Conservation (phyloP, 2,888 invertebrate species). For the Eupithecia tripunctaria region DNA sequence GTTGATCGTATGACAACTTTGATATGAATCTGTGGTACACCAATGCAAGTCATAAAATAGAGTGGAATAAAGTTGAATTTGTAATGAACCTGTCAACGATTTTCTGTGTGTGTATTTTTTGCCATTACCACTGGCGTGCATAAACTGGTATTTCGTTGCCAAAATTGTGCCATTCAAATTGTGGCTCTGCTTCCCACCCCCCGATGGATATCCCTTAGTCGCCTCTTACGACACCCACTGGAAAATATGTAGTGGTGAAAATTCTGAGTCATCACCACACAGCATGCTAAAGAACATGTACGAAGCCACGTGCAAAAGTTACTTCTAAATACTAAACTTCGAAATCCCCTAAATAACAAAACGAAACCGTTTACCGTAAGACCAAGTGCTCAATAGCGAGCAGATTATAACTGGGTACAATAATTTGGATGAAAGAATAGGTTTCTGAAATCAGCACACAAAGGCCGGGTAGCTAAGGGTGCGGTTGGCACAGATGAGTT, state of each 20-base stretch:
- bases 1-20: slow-evolving; percentile 14
- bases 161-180: too few relatives aligned
- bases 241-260: too few relatives aligned
- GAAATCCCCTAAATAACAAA: slow-evolving; percentile 7
- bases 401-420: slow-evolving; percentile 38
- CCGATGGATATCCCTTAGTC: too few relatives aligned
- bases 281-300: neutral
- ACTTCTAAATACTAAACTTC: neutral
- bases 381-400: slow-evolving; percentile 18
- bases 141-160: too few relatives aligned
- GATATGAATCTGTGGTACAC: slow-evolving; percentile 10
- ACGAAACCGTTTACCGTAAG: slow-evolving; percentile 18
- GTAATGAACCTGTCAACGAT: neutral
- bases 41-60: neutral
- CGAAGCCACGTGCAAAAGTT: neutral
- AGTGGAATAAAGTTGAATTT: slow-evolving; percentile 8
- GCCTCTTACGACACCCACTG: too few relatives aligned
- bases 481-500: slow-evolving; percentile 16
- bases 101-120: neutral
- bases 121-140: neutral
- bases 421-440: slow-evolving; percentile 51
- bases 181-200: too few relatives aligned
- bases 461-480: slow-evolving; percentile 45
- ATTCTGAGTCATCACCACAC: too few relatives aligned
- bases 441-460: slow-evolving; percentile 52